Evolutionary conservation across 2,113 vertebrate species (phyloP), one percentile per base, ranked within the genome.

Genomic region (Rhinogobius similis): DNA sequence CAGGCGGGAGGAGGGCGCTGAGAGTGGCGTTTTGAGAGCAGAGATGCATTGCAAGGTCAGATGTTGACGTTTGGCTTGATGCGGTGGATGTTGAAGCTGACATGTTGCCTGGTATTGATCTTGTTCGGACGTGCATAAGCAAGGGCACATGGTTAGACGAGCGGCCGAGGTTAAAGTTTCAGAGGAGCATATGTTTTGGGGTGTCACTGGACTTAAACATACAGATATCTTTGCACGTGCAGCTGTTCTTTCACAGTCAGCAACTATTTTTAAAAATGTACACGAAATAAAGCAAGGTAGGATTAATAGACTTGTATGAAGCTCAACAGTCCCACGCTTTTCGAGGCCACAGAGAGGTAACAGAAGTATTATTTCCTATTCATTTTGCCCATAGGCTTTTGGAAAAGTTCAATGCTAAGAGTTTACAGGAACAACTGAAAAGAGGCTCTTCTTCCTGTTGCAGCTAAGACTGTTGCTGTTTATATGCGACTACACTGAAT

Each of bases 31-130:
- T 27, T 67, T 70, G 74, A 11, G 41, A 65, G 62, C 65, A 74
- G 78, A 46, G 74, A 81, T 85, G 63, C 62, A 52, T 20, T 50
- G 39, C 68, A 86, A 90, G 86, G 87, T 91, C 82, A 86, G 81
- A 58, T 66, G 77, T 68, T 69, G 65, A n/a, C 65, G 46, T 56
- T 65, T 75, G 59, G 27, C 24, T 46, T 62, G 75, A 84, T 80
- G 76, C 74, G 83, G 75, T 87, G 79, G 81, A 64, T 48, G 26
- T 43, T 41, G 39, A 69, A 74, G 74, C 63, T 67, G 78, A 77
- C 80, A 71, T 65, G 65, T 83, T 88, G 77, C 69, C 72, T 77
- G 55, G 55, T 78, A 86, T 83, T 77, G 80, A 88, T 80, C 1
- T 0, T 44, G 61, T 76, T 74, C 73, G 29, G 38, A 10, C 29